Conservation (phyloP, 2,113 vertebrate species). For the Beaufortia kweichowensis region DNA sequence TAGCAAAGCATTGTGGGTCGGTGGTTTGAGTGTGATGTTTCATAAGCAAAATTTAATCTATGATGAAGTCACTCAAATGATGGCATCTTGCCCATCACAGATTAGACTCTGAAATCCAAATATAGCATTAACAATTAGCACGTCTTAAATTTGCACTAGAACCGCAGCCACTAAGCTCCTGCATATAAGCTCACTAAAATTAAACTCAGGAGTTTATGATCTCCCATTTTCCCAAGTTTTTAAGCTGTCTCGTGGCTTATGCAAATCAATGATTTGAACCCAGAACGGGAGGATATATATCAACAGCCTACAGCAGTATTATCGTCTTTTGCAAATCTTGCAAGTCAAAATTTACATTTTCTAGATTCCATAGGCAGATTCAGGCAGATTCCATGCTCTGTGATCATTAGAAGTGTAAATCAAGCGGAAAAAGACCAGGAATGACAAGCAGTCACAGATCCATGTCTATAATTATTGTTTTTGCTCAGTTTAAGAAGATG, state of each 20-base stretch:
- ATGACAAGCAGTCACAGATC: neutral
- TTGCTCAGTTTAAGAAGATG: neutral
- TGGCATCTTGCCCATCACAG: conserved; percentile 27
- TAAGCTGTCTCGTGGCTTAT: conserved; percentile 19
- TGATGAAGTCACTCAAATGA: neutral
- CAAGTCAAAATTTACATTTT: neutral
- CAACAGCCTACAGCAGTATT: neutral
- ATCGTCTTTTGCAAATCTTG: neutral
- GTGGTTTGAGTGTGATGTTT: neutral
- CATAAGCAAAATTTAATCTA: neutral
- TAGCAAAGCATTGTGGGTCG: neutral
- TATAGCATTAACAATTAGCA: conserved; percentile 43
- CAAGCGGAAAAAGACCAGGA: neutral
- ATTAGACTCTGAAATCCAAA: conserved; percentile 30
- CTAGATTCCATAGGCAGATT: neutral
- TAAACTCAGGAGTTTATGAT: neutral
- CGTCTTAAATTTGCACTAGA: conserved; percentile 12
- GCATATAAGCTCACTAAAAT: conserved; percentile 27
- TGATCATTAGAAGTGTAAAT: neutral
- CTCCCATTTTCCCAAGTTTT: conserved; percentile 1
- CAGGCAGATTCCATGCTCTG: neutral
- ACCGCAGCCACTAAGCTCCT: conserved; percentile 13
- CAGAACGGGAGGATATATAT: conserved; percentile 25
- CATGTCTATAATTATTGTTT: conserved; percentile 10
- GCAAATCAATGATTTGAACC: conserved; percentile 34